A percentile compares a stretch with the other conserved stretches of the same genome.
These are phyloP conservation scores for Hormiphora californensis DNA, from an alignment of 37 sponge, comb jelly and placozoan species.

Conservation along the genomic window DNA sequence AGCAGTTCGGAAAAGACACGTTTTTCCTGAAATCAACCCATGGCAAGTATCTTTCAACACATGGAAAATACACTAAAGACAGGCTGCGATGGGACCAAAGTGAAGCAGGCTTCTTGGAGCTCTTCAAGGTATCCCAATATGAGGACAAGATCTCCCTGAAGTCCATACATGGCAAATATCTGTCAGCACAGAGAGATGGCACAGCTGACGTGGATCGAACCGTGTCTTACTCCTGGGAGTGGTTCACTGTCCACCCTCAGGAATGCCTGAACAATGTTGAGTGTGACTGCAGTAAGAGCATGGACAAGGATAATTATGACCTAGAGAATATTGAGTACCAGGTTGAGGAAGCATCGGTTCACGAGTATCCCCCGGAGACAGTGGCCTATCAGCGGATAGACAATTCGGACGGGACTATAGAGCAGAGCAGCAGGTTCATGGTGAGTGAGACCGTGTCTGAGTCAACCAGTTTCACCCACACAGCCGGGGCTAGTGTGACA, in stretches of 20 bases:
- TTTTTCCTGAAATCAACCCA: neutral
- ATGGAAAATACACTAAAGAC: neutral
- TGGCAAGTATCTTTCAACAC: neutral
- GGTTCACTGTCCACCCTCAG: conserved; percentile 6
- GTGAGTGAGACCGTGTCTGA: neutral
- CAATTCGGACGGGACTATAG: neutral
- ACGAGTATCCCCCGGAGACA: neutral
- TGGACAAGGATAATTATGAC: neutral
- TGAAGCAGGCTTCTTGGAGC: neutral
- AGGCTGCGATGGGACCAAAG: neutral
- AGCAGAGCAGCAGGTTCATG: neutral
- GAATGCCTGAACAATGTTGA: neutral
- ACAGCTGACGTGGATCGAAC: neutral
- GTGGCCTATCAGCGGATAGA: conserved; percentile 23
- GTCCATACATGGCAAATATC: neutral
- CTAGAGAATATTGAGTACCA: neutral
- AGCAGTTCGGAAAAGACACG: neutral
- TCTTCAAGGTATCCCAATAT: neutral
- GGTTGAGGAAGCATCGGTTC: neutral
- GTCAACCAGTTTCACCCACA: conserved; percentile 7
- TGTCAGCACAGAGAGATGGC: neutral
- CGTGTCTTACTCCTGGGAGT: neutral
- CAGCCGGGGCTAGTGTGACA: neutral
- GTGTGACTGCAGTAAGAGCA: neutral
- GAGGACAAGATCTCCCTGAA: neutral